A percentile compares a stretch with the other conserved stretches of the same genome.
These are phyloP conservation scores for Scyliorhinus canicula DNA, from an alignment of 2,797 vertebrate species.

Conservation along the genomic window DNA sequence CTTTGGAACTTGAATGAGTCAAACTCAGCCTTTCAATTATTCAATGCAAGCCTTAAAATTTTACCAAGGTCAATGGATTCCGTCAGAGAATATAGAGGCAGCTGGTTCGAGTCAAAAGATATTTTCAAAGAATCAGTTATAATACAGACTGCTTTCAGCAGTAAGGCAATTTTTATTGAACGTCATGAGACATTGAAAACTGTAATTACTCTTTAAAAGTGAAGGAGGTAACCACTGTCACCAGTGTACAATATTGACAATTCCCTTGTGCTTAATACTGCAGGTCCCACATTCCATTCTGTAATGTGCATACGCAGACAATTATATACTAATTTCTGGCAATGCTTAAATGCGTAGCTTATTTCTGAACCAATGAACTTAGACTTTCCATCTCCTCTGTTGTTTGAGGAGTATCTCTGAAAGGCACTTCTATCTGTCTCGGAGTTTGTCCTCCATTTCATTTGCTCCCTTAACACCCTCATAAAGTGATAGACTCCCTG, in stretches of 20 bases:
- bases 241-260: not conserved
- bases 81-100: not conserved
- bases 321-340: not conserved
- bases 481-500: too few species aligned
- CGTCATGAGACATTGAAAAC: not conserved
- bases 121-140: not conserved
- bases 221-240: not conserved
- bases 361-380: not conserved
- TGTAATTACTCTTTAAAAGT: not conserved
- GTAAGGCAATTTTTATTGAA: not conserved
- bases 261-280: not conserved
- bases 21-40: not conserved
- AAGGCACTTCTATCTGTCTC: not conserved
- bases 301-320: not conserved
- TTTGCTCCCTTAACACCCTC: too few species aligned
- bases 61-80: not conserved
- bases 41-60: not conserved
- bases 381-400: not conserved
- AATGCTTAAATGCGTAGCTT: not conserved
- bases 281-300: too few species aligned
- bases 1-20: not conserved
- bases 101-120: not conserved
- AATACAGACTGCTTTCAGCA: not conserved
- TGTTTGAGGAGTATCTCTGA: not conserved
- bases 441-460: not conserved